Conservation (phyloP, 2,888 invertebrate species). For the Melanophora roralis region DNA sequence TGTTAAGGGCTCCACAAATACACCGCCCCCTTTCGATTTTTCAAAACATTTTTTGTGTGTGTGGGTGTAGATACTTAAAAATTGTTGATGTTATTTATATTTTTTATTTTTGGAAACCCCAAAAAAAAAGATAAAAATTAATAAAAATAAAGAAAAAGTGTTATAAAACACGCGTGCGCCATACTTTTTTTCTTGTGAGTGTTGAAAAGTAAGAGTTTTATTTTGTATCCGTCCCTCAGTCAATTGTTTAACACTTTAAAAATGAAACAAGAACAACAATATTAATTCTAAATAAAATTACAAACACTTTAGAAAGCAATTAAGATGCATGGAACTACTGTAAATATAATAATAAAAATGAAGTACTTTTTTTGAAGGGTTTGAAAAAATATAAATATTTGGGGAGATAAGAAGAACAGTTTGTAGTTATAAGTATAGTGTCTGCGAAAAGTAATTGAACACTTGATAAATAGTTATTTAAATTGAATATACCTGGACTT, state of each 20-base stretch:
- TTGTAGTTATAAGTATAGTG: neutral
- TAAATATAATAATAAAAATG: constrained; percentile 34
- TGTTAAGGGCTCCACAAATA: neutral
- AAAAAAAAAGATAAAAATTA: constrained; percentile 38
- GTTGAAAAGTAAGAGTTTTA: constrained; percentile 52
- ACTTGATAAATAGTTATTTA: too few relatives aligned
- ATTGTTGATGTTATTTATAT: constrained; percentile 36
- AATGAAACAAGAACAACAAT: constrained; percentile 1
- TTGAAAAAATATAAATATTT: neutral
- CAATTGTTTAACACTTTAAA: constrained; percentile 50
- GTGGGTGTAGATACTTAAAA: neutral
- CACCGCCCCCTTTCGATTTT: constrained; percentile 37
- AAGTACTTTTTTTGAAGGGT: neutral
- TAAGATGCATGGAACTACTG: constrained; percentile 40
- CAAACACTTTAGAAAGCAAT: constrained; percentile 61
- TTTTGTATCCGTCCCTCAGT: constrained; percentile 13
- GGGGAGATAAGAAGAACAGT: constrained; percentile 10
- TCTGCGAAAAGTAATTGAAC: too few relatives aligned
- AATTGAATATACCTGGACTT: too few relatives aligned
- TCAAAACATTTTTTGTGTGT: constrained; percentile 24
- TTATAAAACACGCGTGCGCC: constrained; percentile 61
- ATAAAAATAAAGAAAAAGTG: constrained; percentile 47
- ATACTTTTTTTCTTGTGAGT: constrained; percentile 55
- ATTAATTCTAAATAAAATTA: constrained; percentile 41
- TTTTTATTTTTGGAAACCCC: constrained; percentile 37